These are phyloP conservation scores for Willisornis vidua DNA, from an alignment of 2,113 vertebrate species.

Conservation along the genomic window DNA sequence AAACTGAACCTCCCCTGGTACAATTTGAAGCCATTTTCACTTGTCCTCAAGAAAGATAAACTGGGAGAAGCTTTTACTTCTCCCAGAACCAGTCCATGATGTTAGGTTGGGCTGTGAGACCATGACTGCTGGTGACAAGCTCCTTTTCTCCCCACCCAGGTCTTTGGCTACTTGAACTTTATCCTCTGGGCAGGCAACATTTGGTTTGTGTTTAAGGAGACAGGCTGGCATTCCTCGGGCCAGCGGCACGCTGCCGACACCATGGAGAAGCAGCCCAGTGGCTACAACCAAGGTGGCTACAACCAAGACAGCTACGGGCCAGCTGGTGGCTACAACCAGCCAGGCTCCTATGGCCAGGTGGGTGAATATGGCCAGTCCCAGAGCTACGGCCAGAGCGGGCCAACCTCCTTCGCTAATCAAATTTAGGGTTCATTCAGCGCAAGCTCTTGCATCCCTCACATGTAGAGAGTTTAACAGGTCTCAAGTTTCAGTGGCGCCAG, in stretches of 20 bases:
- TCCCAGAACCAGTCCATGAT: accelerated
- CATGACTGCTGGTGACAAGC: accelerated
- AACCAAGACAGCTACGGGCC: slow-evolving; percentile 89
- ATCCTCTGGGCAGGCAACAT: slow-evolving; percentile 99
- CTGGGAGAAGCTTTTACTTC: background rate
- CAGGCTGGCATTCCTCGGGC: slow-evolving; percentile 91
- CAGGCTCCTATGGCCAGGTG: slow-evolving; percentile 76
- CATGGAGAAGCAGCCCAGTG: slow-evolving; percentile 85
- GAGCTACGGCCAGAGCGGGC: slow-evolving; percentile 77
- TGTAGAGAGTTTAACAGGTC: slow-evolving; percentile 50
- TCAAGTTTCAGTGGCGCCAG: slow-evolving; percentile 29
- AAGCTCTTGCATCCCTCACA: slow-evolving; percentile 24
- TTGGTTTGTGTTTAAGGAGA: slow-evolving; percentile 99
- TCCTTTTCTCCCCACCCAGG: slow-evolving; percentile 74
- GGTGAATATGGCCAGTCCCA: slow-evolving; percentile 76
- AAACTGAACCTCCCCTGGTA: background rate
- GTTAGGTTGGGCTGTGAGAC: background rate
- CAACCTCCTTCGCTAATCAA: slow-evolving; percentile 89
- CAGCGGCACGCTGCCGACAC: slow-evolving; percentile 78
- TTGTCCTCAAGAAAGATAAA: background rate
- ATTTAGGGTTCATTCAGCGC: slow-evolving; percentile 75
- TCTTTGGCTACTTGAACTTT: slow-evolving; percentile 97
- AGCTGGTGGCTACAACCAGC: slow-evolving; percentile 80
- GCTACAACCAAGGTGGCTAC: slow-evolving; percentile 86
- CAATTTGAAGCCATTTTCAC: background rate